A percentile compares a stretch with the other conserved stretches of the same genome.
Evolutionary conservation across 2,888 invertebrate genomes (phyloP).

Genomic region (Aporophyla lueneburgensis): DNA sequence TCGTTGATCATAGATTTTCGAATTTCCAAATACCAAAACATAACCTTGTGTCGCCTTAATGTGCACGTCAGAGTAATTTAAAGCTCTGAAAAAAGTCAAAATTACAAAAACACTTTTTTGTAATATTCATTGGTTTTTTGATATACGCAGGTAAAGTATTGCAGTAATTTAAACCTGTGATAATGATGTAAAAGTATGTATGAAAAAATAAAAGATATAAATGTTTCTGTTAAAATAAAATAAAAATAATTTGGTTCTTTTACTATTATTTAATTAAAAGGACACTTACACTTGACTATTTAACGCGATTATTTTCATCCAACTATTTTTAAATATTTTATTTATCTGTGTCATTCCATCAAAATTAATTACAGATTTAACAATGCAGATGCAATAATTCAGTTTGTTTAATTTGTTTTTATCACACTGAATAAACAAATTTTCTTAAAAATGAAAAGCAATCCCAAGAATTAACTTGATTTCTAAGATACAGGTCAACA

Average conservation of each 20-base stretch:
- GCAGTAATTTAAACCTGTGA: too few relatives aligned
- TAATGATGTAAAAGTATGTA: not conserved
- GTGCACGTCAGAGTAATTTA: too few relatives aligned
- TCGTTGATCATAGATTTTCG: too few relatives aligned
- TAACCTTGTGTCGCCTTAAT: too few relatives aligned
- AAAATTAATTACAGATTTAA: not conserved
- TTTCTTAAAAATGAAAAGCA: not conserved
- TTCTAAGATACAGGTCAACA: constrained; percentile 17
- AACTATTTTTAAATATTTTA: not conserved
- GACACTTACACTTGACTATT: not conserved
- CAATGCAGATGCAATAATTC: not conserved
- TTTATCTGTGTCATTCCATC: not conserved
- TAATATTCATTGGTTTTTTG: too few relatives aligned
- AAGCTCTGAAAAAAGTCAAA: too few relatives aligned
- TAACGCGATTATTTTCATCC: not conserved
- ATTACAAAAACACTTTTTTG: too few relatives aligned
- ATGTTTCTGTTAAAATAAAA: not conserved
- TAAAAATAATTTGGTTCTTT: not conserved
- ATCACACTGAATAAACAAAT: not conserved
- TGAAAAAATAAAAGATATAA: not conserved
- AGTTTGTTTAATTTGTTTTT: not conserved
- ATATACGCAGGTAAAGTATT: too few relatives aligned
- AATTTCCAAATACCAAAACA: too few relatives aligned
- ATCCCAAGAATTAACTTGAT: not conserved
- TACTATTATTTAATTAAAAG: not conserved